These are phyloP conservation scores for Labrus mixtus DNA, from an alignment of 2,113 vertebrate species.

Conservation along the genomic window DNA sequence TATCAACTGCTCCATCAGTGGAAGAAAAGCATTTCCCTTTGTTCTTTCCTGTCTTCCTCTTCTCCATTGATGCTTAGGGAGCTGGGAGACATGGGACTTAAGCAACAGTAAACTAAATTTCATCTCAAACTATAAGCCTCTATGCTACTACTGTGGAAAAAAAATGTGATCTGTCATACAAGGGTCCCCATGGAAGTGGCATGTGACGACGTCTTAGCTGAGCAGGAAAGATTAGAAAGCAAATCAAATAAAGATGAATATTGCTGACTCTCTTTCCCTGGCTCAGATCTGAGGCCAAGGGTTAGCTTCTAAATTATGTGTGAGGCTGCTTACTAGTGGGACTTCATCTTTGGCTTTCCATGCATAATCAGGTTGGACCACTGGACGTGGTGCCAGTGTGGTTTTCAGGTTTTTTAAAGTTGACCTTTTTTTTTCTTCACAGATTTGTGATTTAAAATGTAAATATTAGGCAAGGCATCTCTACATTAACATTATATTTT, in stretches of 20 bases:
- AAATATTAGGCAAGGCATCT: neutral
- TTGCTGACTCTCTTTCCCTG: conserved; percentile 10
- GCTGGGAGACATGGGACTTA: conserved; percentile 11
- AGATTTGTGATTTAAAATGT: neutral
- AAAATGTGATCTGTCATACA: neutral
- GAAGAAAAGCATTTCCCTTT: conserved; percentile 20
- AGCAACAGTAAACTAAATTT: conserved; percentile 4
- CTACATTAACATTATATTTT: no score
- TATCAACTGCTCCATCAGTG: conserved; percentile 26
- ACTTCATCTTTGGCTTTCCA: conserved; percentile 4
- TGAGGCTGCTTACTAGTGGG: neutral
- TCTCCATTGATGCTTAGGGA: conserved; percentile 27
- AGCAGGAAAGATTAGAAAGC: neutral
- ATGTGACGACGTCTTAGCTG: neutral
- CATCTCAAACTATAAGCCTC: neutral
- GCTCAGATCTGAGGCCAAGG: conserved; percentile 27
- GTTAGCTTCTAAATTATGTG: conserved; percentile 1
- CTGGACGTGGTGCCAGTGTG: neutral
- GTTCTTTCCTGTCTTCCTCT: conserved; percentile 22
- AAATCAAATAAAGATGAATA: conserved; percentile 1
- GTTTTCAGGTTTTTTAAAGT: neutral
- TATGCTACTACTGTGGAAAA: no score
- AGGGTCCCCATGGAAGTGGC: neutral
- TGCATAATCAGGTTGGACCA: neutral
- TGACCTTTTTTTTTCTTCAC: neutral